Evolutionary conservation across 1,140 invertebrate genomes (phyloP), one percentile per base, ranked within the genome.

Genomic region (Euwallacea fornicatus): DNA sequence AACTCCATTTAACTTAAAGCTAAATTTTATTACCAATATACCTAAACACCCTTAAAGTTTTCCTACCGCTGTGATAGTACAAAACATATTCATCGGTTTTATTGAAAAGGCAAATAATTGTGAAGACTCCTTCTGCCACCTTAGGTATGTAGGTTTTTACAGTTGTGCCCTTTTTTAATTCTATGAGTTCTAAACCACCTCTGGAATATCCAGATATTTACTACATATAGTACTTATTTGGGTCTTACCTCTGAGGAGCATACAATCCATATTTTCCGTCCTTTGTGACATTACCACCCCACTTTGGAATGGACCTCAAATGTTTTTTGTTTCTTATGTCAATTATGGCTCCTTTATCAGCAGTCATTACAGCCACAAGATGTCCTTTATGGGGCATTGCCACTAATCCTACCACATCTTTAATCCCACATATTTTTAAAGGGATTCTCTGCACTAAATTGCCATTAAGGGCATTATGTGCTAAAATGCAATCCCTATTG

Each of bases 81-180:
- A 98, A 85, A 6, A 98, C 96, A 77, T 99, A 98, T 75, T 96
- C 90, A 77, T 98, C 95, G 8, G 92, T 96, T 73, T 91, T 90
- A 47, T 95, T 98, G 80, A 99, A 99, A 83, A 93, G 89, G 58
- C 94, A 94, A 73, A 96, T 93, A 21, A 98, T 94, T 10, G 92
- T 95, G 81, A 98, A 98, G 0, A 99, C 96, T 2, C 97, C 97
- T 83, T 99, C 97, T 7, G 96, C 96, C 0, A 98, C 91, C 81
- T 92, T 89, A 1, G 93, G 93, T 71, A 98, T 96, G 59, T 96
- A 92, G 0, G 92, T 95, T 78, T 90, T 90, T 0, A 94, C 88
- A 0, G 88, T 90, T 46, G 88, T 87, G 7, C 95, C 93, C 82
- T 94, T 89, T 81, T 94, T 93, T 65, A 96, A 81, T 78, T 96